phyloP scores from a whole-genome alignment of 2,888 invertebrate species.

The Rhaphigaster nebulosa region DNA sequence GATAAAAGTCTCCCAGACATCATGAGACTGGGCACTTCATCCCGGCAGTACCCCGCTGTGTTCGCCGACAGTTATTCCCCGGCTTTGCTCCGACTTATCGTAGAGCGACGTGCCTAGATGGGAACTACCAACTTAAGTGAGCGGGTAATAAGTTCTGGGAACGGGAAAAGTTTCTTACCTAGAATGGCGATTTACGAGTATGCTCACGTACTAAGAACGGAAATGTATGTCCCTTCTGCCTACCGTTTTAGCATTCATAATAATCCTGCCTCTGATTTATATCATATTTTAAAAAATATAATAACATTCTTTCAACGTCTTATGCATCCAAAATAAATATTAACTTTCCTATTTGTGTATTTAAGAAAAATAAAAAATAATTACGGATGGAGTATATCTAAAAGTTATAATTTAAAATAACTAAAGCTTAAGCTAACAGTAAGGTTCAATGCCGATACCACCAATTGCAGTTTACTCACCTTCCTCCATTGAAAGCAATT shows the following conservation, averaged over 20 bases:
- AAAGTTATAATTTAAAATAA: too few relatives aligned
- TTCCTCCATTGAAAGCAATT: too few relatives aligned
- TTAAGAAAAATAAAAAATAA: neutral
- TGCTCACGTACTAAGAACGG: constrained; percentile 42
- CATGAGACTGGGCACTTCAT: neutral
- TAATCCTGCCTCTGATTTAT: constrained; percentile 19
- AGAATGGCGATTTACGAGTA: constrained; percentile 34
- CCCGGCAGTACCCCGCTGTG: neutral
- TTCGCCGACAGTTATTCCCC: neutral
- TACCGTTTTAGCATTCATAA: constrained; percentile 49
- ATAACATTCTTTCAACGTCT: neutral
- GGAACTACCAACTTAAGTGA: constrained; percentile 21
- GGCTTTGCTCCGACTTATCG: neutral
- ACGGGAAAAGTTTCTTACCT: constrained; percentile 37
- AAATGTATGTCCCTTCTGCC: constrained; percentile 30
- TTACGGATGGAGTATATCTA: too few relatives aligned
- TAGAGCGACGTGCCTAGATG: neutral
- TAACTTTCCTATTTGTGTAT: neutral
- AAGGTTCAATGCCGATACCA: too few relatives aligned
- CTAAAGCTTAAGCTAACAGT: too few relatives aligned
- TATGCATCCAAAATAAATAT: neutral
- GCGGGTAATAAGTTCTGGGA: constrained; percentile 35
- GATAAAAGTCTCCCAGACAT: constrained; percentile 4
- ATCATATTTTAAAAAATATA: constrained; percentile 15
- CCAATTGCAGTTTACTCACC: too few relatives aligned